Base-by-base conservation (phyloP, 92 coral and sea anemone species). In the Palythoa caribaeorum region DNA sequence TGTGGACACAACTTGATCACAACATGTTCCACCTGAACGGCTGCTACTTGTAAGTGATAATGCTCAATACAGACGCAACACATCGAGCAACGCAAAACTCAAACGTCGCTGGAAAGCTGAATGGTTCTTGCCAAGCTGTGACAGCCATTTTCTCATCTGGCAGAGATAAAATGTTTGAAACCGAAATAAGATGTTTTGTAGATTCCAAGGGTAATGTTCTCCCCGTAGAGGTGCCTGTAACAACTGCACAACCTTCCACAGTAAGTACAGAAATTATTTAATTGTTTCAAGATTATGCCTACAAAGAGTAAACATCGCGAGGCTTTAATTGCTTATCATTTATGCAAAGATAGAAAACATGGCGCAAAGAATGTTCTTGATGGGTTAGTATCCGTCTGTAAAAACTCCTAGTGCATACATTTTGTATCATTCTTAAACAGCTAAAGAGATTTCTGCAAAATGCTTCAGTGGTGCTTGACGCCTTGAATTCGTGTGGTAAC, bases 131-230 rank as follows among this genome's bases (percentile, higher is more conserved):
- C 83, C 60, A 5, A 35, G 13, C 38, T 70, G 9, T 39, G 28
- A 35, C n/a, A 14, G 3, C 75, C 28, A 16, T 15, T 5, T 37
- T 3, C 28, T 28, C 28, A 14, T 3, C 65, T 15, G 38, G 39
- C 8, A 14, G 39, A 1, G 54, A 35, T n/a, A 68, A 48, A 48
- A 48, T 21, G 9, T 15, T 54, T 17, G 63, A 81, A 48, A 66
- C 86, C 44, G 86, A 81, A 66, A 68, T 68, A 19, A 68, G 86
- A 51, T 81, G 86, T 47, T 81, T 40, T 20, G 86, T 81, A 20
- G 86, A 81, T 47, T 47, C 76, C 6, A 17, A 66, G 28, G 86
- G 86, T 3, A 81, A 66, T 6, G 86, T 81, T 47, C 60, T 81
- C 2, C 86, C 86, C 2, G 37, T 81, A 12, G 74, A 81, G 44